These are phyloP conservation scores for Morelia viridis DNA, from an alignment of 2,797 vertebrate genomes.

Conservation along the genomic window DNA sequence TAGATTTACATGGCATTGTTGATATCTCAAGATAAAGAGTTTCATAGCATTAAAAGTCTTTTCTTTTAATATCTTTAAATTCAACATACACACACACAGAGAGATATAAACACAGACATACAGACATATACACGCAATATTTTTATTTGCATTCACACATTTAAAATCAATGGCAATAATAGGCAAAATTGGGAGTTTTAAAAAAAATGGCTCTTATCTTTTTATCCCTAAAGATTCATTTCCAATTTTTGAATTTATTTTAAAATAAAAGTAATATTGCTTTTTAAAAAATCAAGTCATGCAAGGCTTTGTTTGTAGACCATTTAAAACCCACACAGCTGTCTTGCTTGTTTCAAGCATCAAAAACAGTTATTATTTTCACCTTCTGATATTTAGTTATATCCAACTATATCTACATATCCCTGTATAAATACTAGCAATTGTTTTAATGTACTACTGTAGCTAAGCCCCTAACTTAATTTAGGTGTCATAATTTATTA, in stretches of 20 bases:
- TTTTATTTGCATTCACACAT: not conserved
- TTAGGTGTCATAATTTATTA: not conserved
- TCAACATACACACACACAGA: not conserved
- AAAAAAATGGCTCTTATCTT: not conserved
- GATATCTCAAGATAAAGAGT: slow-evolving; percentile 3
- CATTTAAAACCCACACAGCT: not conserved
- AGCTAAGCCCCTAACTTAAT: not conserved
- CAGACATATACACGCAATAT: no score
- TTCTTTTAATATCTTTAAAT: not conserved
- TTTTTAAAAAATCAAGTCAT: not conserved
- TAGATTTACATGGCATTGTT: not conserved
- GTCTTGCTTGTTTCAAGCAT: not conserved
- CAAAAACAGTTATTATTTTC: not conserved
- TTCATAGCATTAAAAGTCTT: slow-evolving; percentile 15
- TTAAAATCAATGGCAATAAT: not conserved
- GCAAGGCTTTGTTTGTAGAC: not conserved
- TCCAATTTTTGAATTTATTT: not conserved
- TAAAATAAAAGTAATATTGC: not conserved
- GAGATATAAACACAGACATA: no score
- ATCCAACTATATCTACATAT: not conserved
- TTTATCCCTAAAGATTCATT: not conserved
- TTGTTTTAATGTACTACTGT: not conserved
- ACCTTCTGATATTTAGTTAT: not conserved
- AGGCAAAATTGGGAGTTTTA: not conserved
- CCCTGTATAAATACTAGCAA: not conserved